A percentile compares a stretch with the other conserved stretches of the same genome.
phyloP scores from a whole-genome alignment of 2,113 vertebrate genomes.

The Dicaeum eximium region DNA sequence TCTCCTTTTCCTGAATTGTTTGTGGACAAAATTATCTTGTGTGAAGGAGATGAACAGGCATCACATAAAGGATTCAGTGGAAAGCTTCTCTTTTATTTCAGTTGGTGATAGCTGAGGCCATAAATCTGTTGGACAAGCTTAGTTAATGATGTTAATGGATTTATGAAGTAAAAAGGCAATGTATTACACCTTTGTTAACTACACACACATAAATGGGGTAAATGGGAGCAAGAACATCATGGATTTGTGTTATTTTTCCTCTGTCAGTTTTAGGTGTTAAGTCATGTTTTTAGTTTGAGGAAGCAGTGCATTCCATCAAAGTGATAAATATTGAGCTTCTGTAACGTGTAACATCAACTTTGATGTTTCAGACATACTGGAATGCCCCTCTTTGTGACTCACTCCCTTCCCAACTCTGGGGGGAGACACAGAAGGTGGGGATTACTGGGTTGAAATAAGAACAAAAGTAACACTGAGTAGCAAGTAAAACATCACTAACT shows the following conservation, averaged over 20 bases:
- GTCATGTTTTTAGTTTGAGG: neutral
- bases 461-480: neutral
- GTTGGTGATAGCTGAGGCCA: neutral
- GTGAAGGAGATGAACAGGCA: neutral
- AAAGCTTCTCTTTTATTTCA: neutral
- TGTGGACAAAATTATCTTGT: neutral
- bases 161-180: neutral
- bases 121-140: neutral
- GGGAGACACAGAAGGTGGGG: neutral
- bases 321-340: neutral
- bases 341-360: accelerated
- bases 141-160: neutral
- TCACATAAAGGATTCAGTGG: neutral
- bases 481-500: neutral
- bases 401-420: neutral
- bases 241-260: neutral
- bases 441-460: neutral
- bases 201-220: neutral
- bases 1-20: neutral
- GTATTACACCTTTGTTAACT: neutral
- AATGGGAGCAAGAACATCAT: neutral
- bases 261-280: neutral
- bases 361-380: neutral
- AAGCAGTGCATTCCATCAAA: neutral
- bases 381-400: neutral